Evolutionary conservation across 1,140 invertebrate genomes (phyloP), one percentile per base, ranked within the genome.

Genomic region (Stenopsyche tienmushanensis): DNA sequence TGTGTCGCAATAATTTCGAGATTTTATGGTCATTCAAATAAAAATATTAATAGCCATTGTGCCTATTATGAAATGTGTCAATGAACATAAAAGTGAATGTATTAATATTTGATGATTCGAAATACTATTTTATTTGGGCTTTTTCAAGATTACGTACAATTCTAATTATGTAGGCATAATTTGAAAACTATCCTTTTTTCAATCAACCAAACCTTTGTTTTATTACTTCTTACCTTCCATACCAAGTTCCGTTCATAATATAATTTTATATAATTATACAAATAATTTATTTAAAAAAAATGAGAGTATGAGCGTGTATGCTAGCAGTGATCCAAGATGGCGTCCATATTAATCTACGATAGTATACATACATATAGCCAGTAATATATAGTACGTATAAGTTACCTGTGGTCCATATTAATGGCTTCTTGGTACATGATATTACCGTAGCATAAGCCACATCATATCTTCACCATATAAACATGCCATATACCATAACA

Each of bases 281-380:
- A 34, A 7, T 34, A 7, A 7, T 34, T 34, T 34, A 7, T 34
- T 7, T 34, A 7, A 13, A 34, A 34, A 34, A 5, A 34, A 34
- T 34, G 13, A 45, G 7, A 15, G 23, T 50, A 21, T 5, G 17
- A 21, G 47, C 21, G 17, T 50, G 47, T 21, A 20, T 9, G 17
- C 18, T 5, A 15, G 10, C 44, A 15, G 44, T 25, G 26, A 8
- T 57, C 26, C 57, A 60, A 60, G 42, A 60, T 60, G 57, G 57
- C 57, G 57, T n/a, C 57, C 42, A 44, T 45, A 60, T 60, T 60
- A 60, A 60, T 60, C 57, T 60, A 60, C 41, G 57, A 60, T 47
- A 45, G 54, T 58, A 58, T 47, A 60, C 44, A 45, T n/a, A 53
- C 23, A 53, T 3, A 23, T 53, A 53, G 24, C 24, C 9, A 29